Percentiles rank a stretch among this genome's conserved stretches.
Conservation (phyloP, 2,797 vertebrate genomes). For the Lemur catta region DNA sequence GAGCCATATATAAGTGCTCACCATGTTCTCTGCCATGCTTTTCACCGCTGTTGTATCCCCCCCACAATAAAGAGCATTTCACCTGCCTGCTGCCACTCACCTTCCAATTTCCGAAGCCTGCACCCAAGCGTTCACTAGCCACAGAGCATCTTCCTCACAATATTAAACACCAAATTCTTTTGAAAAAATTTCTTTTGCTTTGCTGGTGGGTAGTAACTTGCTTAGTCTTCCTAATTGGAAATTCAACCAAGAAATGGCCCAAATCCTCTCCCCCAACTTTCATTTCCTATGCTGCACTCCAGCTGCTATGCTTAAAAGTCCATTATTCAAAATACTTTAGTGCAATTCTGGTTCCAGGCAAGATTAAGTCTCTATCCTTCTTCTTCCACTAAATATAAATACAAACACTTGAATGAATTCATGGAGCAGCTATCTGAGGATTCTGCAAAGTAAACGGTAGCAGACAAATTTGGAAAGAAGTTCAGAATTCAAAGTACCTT, state of each 20-base stretch:
- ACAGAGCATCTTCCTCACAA: too few relatives aligned
- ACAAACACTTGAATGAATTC: background rate
- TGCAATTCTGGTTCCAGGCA: background rate
- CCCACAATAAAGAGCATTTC: too few relatives aligned
- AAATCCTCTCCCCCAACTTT: background rate
- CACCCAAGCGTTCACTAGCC: too few relatives aligned
- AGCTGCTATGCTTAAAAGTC: background rate
- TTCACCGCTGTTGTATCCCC: too few relatives aligned
- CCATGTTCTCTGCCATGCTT: too few relatives aligned
- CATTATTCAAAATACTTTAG: background rate
- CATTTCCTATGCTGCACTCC: background rate
- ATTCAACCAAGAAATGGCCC: background rate
- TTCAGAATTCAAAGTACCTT: background rate
- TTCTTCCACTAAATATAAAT: background rate
- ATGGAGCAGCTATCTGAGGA: background rate
- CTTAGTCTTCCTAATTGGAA: background rate
- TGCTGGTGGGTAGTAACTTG: background rate
- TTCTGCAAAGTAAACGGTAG: background rate
- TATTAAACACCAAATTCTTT: background rate
- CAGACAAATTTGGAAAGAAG: background rate
- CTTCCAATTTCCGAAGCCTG: too few relatives aligned
- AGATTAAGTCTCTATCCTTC: background rate
- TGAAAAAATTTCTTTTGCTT: background rate
- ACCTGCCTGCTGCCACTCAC: too few relatives aligned
- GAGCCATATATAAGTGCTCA: too few relatives aligned